Evolutionary conservation across 2,797 vertebrate species (phyloP), one percentile per base, ranked within the genome.

Genomic region (Sebastes wilsoni): DNA sequence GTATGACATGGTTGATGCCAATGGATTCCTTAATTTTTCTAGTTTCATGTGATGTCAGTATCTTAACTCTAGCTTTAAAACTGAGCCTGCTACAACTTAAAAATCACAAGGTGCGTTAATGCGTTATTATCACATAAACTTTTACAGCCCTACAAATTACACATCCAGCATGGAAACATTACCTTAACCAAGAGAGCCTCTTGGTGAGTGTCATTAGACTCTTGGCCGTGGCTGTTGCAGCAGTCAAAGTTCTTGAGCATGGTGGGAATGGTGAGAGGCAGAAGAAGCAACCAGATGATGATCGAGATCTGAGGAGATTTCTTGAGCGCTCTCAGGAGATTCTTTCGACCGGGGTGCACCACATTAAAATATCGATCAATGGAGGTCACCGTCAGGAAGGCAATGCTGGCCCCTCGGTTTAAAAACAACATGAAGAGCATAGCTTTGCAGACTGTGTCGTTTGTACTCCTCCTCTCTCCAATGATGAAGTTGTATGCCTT

Each of bases 331-430:
- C 69, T 86, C 0, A 91, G 77, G 11, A 94, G 22, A 22, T 94
- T 93, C 77, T 85, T 95, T 2, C 88, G 84, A 4, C 84, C 56
- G 0, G 93, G 95, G 34, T 95, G 92, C 0, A 93, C 95, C 72
- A 95, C 95, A 0, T 90, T 86, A 1, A 95, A 90, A 36, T 95
- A 96, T 0, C 93, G 93, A 79, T 96, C 89, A 0, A 95, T 86
- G 46, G 95, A 94, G 18, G 93, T 94, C 1, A 95, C 81, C 0
- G 92, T 94, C 36, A 97, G 93, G 88, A 97, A 95, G 52, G 92
- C 87, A 2, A 95, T 89, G 72, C 95, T 96, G 10, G 92, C 90
- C 0, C 92, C 92, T 0, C 93, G 90, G 89, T 96, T 95, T 12
- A 96, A 69, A 42, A 92, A 90, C 25, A 94, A 46, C 90, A 96